Evolutionary conservation across 1,140 invertebrate species (phyloP).

Genomic region (Ganaspis sp.): DNA sequence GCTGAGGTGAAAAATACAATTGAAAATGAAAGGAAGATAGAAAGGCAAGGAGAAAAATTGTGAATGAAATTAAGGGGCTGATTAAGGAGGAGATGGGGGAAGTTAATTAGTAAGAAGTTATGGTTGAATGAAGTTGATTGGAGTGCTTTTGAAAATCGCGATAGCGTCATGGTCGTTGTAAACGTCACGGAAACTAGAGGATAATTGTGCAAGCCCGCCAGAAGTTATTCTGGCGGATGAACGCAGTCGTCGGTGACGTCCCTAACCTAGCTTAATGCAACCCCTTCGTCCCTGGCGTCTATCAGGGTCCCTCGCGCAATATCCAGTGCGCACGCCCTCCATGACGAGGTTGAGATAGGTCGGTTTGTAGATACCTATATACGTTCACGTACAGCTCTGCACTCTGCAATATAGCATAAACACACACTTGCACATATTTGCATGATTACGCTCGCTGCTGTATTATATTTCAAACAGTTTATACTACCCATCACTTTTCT

Average conservation of each 20-base stretch:
- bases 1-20: too few species aligned
- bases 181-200: conserved; percentile 18
- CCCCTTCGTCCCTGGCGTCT: conserved; percentile 46
- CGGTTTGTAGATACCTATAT: conserved; percentile 54
- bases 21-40: background rate
- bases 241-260: conserved; percentile 58
- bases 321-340: conserved; percentile 59
- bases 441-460: conserved; percentile 39
- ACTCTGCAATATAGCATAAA: conserved; percentile 2
- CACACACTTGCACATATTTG: conserved; percentile 27
- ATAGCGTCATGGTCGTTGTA: conserved; percentile 32
- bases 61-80: background rate
- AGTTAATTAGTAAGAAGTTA: background rate
- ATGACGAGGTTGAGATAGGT: conserved; percentile 70
- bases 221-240: conserved; percentile 63
- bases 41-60: background rate
- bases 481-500: background rate
- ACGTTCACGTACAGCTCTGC: conserved; percentile 33
- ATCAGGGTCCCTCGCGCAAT: conserved; percentile 31
- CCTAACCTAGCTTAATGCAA: conserved; percentile 62
- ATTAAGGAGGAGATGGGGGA: background rate
- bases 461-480: conserved; percentile 4
- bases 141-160: conserved; percentile 32
- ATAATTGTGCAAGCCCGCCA: conserved; percentile 35
- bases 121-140: conserved; percentile 11